A percentile compares a stretch with the other conserved stretches of the same genome.
These are phyloP conservation scores for Dicrurus megarhynchus DNA, from an alignment of 2,113 vertebrate genomes.

Conservation along the genomic window DNA sequence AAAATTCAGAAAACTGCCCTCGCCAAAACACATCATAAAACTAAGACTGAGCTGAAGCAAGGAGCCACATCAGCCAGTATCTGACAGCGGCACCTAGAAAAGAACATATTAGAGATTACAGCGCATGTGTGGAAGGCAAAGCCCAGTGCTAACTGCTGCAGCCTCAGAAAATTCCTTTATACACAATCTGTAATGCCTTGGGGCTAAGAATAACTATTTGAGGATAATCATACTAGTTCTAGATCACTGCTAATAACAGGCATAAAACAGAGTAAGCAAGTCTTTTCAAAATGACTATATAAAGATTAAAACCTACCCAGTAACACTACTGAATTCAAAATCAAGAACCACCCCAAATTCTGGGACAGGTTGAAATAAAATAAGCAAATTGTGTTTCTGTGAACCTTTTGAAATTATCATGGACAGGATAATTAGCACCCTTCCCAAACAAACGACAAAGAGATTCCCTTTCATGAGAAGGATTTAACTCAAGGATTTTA, in stretches of 20 bases:
- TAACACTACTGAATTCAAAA: not conserved
- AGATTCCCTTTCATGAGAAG: not conserved
- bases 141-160: slow-evolving; percentile 74
- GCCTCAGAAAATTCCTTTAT: slow-evolving; percentile 58
- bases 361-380: slow-evolving; percentile 36
- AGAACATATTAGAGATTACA: slow-evolving; percentile 99
- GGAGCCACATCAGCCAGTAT: slow-evolving; percentile 94
- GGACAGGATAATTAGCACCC: slow-evolving; percentile 17
- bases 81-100: slow-evolving; percentile 95
- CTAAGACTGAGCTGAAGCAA: slow-evolving; percentile 91
- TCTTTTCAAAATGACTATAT: not conserved
- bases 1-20: slow-evolving; percentile 97
- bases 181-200: slow-evolving; percentile 23
- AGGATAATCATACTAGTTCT: not conserved
- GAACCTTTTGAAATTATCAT: not conserved
- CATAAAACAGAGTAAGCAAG: not conserved
- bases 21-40: slow-evolving; percentile 95
- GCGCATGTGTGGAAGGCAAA: slow-evolving; percentile 98
- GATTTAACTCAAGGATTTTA: not conserved
- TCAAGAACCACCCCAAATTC: slow-evolving; percentile 33
- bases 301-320: slow-evolving; percentile 5
- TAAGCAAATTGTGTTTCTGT: not conserved
- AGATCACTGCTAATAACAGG: not conserved
- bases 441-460: slow-evolving; percentile 17
- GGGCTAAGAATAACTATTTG: not conserved